Evolutionary conservation across 2,888 invertebrate species (phyloP).

Genomic region (Liodrosophila aerea): DNA sequence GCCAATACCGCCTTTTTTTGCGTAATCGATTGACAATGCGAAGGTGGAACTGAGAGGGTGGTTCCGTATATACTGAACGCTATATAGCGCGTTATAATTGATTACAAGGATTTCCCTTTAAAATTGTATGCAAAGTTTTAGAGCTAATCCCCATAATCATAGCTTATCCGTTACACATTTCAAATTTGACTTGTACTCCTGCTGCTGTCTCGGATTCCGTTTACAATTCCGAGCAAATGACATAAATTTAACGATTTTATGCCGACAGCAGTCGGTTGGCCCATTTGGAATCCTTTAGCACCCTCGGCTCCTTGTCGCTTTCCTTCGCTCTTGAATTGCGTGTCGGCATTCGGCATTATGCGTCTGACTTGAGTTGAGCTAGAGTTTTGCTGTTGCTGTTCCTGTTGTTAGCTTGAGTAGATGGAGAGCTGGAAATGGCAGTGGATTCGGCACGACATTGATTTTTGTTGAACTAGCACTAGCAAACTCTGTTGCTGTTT

Average conservation of each 20-base stretch:
- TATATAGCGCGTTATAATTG: too few species aligned
- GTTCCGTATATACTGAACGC: too few species aligned
- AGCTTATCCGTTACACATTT: constrained; percentile 44
- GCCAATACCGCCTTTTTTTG: constrained; percentile 41
- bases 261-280: constrained; percentile 48
- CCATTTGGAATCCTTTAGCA: constrained; percentile 65
- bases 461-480: constrained; percentile 49
- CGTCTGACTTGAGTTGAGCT: constrained; percentile 28
- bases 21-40: constrained; percentile 55
- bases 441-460: constrained; percentile 43
- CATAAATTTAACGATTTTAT: constrained; percentile 74
- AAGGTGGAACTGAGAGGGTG: constrained; percentile 22
- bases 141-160: constrained; percentile 19
- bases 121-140: constrained; percentile 7
- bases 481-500: constrained; percentile 25
- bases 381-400: constrained; percentile 21
- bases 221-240: constrained; percentile 18
- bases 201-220: background rate
- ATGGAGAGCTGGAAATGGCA: constrained; percentile 26
- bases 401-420: constrained; percentile 52
- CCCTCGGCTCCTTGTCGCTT: constrained; percentile 18
- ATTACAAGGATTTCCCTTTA: background rate
- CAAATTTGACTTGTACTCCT: constrained; percentile 33
- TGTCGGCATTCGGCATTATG: constrained; percentile 49
- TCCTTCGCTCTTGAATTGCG: constrained; percentile 43